Evolutionary conservation across 2,113 vertebrate species (phyloP), one percentile per base, ranked within the genome.

Genomic region (Brachyhypopomus occidentalis): DNA sequence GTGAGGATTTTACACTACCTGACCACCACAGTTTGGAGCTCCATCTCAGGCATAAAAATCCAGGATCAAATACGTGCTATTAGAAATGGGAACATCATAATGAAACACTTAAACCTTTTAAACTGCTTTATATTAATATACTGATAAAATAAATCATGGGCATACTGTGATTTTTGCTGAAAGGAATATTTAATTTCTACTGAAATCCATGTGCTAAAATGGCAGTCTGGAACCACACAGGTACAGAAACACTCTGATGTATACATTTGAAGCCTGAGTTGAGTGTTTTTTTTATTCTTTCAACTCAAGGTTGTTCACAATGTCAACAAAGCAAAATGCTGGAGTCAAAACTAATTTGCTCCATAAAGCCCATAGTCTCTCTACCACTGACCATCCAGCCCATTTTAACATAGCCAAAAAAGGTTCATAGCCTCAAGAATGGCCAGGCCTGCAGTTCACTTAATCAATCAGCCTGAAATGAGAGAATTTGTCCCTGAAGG

Each of bases 1-100:
- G 41, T 17, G 41, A 34, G 58, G 34, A 59, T 81, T 78, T 77
- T 82, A 73, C 45, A 74, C 56, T 60, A 56, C 62, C 69, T 81
- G 25, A 38, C 38, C 41, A 75, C 17, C 55, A 82, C 34, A 73
- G 7, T 56, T 48, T 56, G 71, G 59, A 8, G 14, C 52, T 14
- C 1, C 41, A 41, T 72, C 6, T 66, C 4, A 59, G 16, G 14
- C 34, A 67, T 64, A 38, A 34, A 78, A 79, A 2, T 30, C 25
- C 34, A 48, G 22, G 14, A 16, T 63, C 41, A 62, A 69, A n/a
- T 16, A 38, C 36, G 41, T 60, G 52, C 20, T 70, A 19, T 48
- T 60, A 70, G 66, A 19, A 70, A 70, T 41, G 36, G 36, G 36
- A 41, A 41, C 36, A 22, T 70, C 36, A 41, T 14, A 38, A 23